Evolutionary conservation across 37 sponge, comb jelly and placozoan species (phyloP), one percentile per base, ranked within the genome.

Genomic region (Tethya wilhelma): DNA sequence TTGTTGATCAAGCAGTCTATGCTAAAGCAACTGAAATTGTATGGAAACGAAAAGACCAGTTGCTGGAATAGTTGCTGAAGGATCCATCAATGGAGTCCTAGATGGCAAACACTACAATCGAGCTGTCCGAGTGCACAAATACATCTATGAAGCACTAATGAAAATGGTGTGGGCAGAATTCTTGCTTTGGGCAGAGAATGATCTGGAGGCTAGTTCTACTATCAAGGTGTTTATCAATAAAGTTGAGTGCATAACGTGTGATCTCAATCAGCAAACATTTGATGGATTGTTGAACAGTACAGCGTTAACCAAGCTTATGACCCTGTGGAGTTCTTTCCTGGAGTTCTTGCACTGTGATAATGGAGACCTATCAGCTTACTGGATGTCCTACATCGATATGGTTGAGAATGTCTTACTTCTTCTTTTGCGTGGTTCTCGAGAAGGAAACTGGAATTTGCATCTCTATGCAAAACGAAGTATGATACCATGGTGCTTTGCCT

Each of bases 31-130:
- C n/a, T n/a, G n/a, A n/a, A n/a, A n/a, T 72, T 49, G 55, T 46
- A 14, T 72, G 30, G 44, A 49, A 25, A 22, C 11, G 7, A 37
- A 22, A 5, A 29, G 33, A 4, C 12, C 6, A 46, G 73, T 44
- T 44, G 53, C 55, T 46, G 73, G 73, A 26, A 46, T 46, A 72
- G 73, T 72, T 44, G 56, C 73, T 31, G 53, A 44, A n/a, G 73
- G 73, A 12, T 49, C 56, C 32, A n/a, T 46, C 53, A 46, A 44
- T n/a, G 55, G 32, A 29, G 30, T 72, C n/a, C 56, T 72, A 23
- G 26, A 72, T 72, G 73, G 73, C 25, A 41, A n/a, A n/a, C n/a
- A n/a, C n/a, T 12, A 44, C 73, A 72, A 29, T 72, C 39, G 19
- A 19, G 39, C 42, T 67, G 42, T 34, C 69, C 36, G 33, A 32